A percentile compares a stretch with the other conserved stretches of the same genome.
Conservation (phyloP, 2,113 vertebrate species). For the Piaya cayana region DNA sequence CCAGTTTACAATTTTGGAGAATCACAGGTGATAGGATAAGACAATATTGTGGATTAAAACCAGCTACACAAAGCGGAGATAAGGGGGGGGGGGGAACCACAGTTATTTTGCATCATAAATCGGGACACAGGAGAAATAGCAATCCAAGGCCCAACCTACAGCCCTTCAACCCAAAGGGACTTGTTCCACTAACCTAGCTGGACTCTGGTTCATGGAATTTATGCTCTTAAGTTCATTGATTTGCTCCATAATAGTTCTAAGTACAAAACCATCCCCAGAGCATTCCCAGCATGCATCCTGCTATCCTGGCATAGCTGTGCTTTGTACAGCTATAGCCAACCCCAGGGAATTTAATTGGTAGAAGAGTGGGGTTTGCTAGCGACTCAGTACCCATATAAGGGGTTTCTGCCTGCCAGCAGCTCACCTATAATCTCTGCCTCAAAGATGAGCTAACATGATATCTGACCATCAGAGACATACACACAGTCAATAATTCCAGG, state of each 20-base stretch:
- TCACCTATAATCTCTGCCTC: not conserved
- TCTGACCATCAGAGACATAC: not conserved
- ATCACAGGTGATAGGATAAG: not conserved
- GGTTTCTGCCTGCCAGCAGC: not conserved
- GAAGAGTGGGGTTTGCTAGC: not conserved
- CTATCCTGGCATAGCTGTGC: not conserved
- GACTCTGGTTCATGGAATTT: not conserved
- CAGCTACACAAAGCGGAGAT: not conserved
- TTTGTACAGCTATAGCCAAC: not conserved
- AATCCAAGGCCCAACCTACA: not conserved
- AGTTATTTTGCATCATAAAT: not conserved
- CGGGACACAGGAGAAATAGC: not conserved
- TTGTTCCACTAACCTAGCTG: not conserved
- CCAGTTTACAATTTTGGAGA: not conserved
- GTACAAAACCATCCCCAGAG: not conserved
- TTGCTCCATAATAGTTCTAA: not conserved
- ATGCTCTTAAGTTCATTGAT: not conserved
- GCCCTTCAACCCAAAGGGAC: not conserved
- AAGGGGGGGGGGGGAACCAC: rapidly evolving
- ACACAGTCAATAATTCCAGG: not conserved
- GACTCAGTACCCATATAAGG: not conserved
- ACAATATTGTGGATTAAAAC: not conserved
- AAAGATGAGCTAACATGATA: not conserved
- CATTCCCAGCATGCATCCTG: not conserved
- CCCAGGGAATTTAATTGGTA: not conserved